phyloP scores from a whole-genome alignment of 1,140 invertebrate species.

The Radopholus similis region DNA sequence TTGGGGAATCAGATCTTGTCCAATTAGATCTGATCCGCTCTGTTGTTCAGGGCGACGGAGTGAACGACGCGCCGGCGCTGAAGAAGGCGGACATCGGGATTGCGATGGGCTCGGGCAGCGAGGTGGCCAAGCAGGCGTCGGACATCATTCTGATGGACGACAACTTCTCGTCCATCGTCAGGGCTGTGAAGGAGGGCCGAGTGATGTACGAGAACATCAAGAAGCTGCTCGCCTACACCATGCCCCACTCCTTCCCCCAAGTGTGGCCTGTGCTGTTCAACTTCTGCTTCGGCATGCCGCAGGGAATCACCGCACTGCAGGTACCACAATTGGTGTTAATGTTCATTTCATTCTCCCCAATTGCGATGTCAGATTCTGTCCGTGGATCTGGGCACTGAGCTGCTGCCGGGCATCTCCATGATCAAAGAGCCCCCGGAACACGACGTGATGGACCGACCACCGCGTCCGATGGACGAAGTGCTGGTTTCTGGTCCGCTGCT shows the following conservation, averaged over 20 bases:
- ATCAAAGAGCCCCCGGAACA: slow-evolving; percentile 59
- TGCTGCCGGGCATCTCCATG: slow-evolving; percentile 64
- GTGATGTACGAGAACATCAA: slow-evolving; percentile 63
- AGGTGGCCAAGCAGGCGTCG: slow-evolving; percentile 61
- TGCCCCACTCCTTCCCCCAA: slow-evolving; percentile 37
- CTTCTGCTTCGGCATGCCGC: slow-evolving; percentile 37
- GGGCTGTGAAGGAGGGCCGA: slow-evolving; percentile 59
- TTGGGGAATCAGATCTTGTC: no score
- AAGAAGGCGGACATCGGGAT: slow-evolving; percentile 74
- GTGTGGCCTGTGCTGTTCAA: slow-evolving; percentile 35
- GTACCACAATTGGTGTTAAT: slow-evolving; percentile 8
- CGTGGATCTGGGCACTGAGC: slow-evolving; percentile 52
- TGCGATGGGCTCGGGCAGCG: slow-evolving; percentile 52
- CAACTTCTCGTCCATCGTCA: slow-evolving; percentile 59
- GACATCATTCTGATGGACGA: slow-evolving; percentile 60
- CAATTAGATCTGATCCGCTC: no score
- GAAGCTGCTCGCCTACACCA: slow-evolving; percentile 61
- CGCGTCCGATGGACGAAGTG: slow-evolving; percentile 61
- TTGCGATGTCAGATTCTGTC: slow-evolving; percentile 53
- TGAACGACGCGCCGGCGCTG: slow-evolving; percentile 77
- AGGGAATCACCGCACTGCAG: slow-evolving; percentile 35
- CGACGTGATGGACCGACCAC: slow-evolving; percentile 47
- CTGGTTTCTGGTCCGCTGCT: slow-evolving; percentile 38
- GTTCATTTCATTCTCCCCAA: no score
- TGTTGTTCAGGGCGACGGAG: slow-evolving; percentile 70